Percentiles rank a stretch among this genome's conserved stretches.
These are phyloP conservation scores for Anguilla marmorata DNA, from an alignment of 2,797 vertebrate genomes.

Conservation along the genomic window DNA sequence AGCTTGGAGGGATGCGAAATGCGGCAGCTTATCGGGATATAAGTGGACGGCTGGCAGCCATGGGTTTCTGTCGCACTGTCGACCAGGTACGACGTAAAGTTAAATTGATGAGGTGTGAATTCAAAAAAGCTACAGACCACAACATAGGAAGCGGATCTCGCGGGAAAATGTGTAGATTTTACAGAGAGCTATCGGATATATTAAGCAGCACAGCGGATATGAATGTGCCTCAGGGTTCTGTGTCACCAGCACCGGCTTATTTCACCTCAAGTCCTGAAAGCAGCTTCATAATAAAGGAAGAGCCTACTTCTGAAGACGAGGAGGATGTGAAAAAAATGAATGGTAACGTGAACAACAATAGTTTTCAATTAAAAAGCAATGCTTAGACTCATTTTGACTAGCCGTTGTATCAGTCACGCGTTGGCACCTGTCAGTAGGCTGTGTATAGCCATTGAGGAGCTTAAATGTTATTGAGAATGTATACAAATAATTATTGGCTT, in stretches of 20 bases:
- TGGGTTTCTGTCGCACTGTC: constrained; percentile 12
- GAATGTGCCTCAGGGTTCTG: neutral
- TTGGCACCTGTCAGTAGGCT: neutral
- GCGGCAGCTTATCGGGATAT: constrained; percentile 18
- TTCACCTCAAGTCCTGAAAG: constrained; percentile 7
- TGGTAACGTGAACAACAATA: constrained; percentile 1
- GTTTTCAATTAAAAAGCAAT: neutral
- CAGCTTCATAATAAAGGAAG: constrained; percentile 14
- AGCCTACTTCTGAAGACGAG: constrained; percentile 4
- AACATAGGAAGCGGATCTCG: neutral
- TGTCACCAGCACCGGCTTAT: constrained; percentile 1
- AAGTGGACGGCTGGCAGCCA: neutral
- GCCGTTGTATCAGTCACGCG: neutral
- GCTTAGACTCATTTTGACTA: neutral
- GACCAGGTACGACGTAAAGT: constrained; percentile 21
- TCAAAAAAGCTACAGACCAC: constrained; percentile 5
- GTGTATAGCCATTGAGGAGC: neutral
- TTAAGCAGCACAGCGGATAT: constrained; percentile 1
- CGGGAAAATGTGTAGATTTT: constrained; percentile 17
- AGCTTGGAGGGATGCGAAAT: constrained; percentile 9
- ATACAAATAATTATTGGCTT: neutral
- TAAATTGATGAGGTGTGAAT: constrained; percentile 10
- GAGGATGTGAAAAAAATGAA: constrained; percentile 6
- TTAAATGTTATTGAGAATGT: too few species aligned
- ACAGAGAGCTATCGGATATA: constrained; percentile 8